Percentiles rank a stretch among this genome's conserved stretches.
Conservation (phyloP, 92 coral and sea anemone species). For the Actinostola sp. region DNA sequence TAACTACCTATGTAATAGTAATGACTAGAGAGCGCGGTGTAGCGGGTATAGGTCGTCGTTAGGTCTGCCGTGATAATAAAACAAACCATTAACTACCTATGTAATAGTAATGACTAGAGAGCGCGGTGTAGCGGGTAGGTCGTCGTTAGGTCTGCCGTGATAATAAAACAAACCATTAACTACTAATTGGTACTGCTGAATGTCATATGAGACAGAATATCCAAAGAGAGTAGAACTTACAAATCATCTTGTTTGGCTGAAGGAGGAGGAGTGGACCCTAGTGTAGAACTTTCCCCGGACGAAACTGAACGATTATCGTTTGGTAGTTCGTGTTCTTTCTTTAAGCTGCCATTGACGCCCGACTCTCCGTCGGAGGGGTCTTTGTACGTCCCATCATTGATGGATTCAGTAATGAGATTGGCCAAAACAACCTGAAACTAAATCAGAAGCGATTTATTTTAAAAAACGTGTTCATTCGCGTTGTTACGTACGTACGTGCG, state of each 20-base stretch:
- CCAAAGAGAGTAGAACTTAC: conserved; percentile 33
- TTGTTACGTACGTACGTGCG: background rate
- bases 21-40: too few relatives aligned
- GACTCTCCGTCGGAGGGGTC: background rate
- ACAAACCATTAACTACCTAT: too few relatives aligned
- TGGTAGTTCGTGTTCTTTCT: background rate
- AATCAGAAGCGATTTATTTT: background rate
- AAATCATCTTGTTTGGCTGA: conserved; percentile 25
- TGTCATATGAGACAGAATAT: background rate
- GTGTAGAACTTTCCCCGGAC: conserved; percentile 44
- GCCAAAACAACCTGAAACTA: background rate
- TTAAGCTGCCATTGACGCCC: background rate
- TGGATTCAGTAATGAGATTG: background rate
- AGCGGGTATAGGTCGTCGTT: too few relatives aligned
- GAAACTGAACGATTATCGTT: conserved; percentile 22
- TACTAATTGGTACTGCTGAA: too few relatives aligned
- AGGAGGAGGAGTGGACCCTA: conserved; percentile 64
- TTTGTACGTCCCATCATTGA: background rate
- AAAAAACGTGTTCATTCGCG: background rate
- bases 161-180: too few relatives aligned
- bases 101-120: too few relatives aligned
- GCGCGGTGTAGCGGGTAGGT: too few relatives aligned
- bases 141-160: background rate
- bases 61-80: too few relatives aligned
- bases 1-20: too few relatives aligned